Base-by-base conservation (phyloP, 2,888 invertebrate species). In the Leptinotarsa peninsularis region DNA sequence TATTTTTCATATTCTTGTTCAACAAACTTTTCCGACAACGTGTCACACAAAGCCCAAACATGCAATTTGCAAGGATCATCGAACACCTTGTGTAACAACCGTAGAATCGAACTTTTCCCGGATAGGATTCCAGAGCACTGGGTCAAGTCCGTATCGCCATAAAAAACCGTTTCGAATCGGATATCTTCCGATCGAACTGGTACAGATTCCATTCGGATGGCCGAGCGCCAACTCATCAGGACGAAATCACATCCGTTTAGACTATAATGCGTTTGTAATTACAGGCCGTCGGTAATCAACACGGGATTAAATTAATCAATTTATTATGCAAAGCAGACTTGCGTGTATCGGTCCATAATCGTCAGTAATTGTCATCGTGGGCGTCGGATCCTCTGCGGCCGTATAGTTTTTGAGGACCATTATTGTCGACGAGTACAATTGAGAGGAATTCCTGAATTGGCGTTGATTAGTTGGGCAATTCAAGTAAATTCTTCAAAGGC, bases 241-340 rank as follows among this genome's bases (percentile, higher is more conserved):
- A 70, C 70, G 67, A 74, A 74, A 70, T 74, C 70, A 70, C 74
- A 66, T 74, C 70, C 70, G 70, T 52, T 69, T 14, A 66, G 70
- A 56, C 54, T 66, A 75, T 76, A 75, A 78, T 78, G 78, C 72
- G 69, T 73, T 72, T 67, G 73, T 76, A 75, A 78, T 76, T 78
- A 76, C 72, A 73, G 76, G 54, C 73, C 63, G 60, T 74, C 69
- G 71, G 67, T 79, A 79, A 80, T 79, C 78, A 80, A 80, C 79
- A 75, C 70, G 72, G 76, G 76, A 78, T 78, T 78, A 78, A 79
- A 78, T 76, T 79, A 79, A 79, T 79, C 80, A 79, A 78, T 80
- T 79, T 79, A 80, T 80, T 80, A 78, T 73, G 76, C 80, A 72
- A 71, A 71, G 75, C 79, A 77, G 72, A 76, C 79, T 80, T 80